Percentiles rank a stretch among this genome's conserved stretches.
Evolutionary conservation across 1,140 invertebrate species (phyloP).

Genomic region (Leptinotarsa texana): DNA sequence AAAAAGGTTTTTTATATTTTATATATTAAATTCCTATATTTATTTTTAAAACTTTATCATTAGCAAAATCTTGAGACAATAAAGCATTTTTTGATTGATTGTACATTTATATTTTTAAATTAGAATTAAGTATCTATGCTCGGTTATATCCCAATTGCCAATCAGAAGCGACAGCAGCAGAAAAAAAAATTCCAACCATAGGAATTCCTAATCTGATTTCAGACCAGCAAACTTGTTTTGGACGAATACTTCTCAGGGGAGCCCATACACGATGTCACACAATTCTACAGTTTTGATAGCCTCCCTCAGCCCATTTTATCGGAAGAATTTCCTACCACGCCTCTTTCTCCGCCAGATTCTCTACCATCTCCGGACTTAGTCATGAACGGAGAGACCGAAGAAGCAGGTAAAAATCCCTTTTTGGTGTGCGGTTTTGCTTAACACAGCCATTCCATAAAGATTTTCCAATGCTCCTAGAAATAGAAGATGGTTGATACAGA

Average conservation of each 20-base stretch:
- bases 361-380: constrained; percentile 43
- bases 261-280: constrained; percentile 58
- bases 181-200: no score
- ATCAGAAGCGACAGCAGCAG: no score
- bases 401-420: constrained; percentile 42
- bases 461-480: constrained; percentile 6
- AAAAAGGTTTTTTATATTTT: no score
- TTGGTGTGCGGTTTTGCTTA: background rate
- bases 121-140: no score
- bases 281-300: constrained; percentile 61
- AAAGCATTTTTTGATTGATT: no score
- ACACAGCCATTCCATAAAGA: constrained; percentile 5
- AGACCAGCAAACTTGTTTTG: constrained; percentile 83
- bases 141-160: no score
- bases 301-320: constrained; percentile 45
- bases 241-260: constrained; percentile 79
- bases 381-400: constrained; percentile 50
- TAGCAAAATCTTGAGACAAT: no score
- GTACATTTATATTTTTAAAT: no score
- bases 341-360: constrained; percentile 50
- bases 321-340: constrained; percentile 36
- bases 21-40: no score
- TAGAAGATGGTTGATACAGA: background rate
- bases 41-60: no score
- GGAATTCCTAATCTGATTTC: constrained; percentile 31